phyloP scores from a whole-genome alignment of 2,888 invertebrate species.

The Thysanoteuthis rhombus region DNA sequence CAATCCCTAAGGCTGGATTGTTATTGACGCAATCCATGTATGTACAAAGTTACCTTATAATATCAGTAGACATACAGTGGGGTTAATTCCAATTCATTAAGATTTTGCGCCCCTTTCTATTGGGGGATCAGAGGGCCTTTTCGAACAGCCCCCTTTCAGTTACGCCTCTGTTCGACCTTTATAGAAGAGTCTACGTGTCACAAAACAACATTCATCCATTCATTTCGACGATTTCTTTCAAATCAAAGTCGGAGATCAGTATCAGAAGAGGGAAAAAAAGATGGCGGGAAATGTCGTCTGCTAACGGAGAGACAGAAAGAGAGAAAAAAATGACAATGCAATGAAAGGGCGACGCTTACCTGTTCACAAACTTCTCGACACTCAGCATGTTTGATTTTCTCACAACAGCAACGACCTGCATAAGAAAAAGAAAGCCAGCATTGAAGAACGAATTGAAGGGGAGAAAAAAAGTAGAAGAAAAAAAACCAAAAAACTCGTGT shows the following conservation, averaged over 20 bases:
- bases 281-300: neutral
- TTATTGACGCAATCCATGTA: too few species aligned
- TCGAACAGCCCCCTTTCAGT: too few species aligned
- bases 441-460: neutral
- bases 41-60: too few species aligned
- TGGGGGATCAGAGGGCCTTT: too few species aligned
- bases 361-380: neutral
- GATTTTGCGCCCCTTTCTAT: too few species aligned
- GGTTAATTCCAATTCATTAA: too few species aligned
- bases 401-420: neutral
- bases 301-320: neutral
- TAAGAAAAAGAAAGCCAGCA: neutral
- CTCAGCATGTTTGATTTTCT: neutral
- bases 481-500: neutral
- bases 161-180: too few species aligned
- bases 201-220: neutral
- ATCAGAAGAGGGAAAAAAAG: neutral
- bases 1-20: too few species aligned
- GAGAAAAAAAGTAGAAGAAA: neutral
- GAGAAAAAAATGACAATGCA: neutral
- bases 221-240: neutral
- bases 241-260: neutral
- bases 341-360: neutral
- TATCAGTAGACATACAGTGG: too few species aligned
- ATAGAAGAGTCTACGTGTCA: too few species aligned